Conservation (phyloP, 1,140 invertebrate species). For the Drosophila truncata region DNA sequence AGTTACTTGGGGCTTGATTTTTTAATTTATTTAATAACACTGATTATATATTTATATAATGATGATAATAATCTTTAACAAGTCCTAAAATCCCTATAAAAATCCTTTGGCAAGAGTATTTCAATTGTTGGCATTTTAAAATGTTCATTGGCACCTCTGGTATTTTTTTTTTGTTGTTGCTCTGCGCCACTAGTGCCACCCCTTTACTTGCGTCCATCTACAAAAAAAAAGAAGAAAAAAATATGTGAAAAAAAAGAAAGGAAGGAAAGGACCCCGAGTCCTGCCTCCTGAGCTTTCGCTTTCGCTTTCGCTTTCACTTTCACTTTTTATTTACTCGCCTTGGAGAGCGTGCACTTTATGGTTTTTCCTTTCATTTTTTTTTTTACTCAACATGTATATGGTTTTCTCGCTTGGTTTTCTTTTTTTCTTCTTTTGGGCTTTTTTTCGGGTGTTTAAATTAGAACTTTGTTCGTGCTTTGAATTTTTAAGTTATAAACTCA, state of each 20-base stretch:
- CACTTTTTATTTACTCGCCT: conserved; percentile 62
- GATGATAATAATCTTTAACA: not conserved
- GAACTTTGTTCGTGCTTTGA: conserved; percentile 83
- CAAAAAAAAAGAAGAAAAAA: conserved; percentile 14
- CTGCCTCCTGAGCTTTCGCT: conserved; percentile 24
- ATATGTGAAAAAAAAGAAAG: conserved; percentile 10
- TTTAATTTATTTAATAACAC: not conserved
- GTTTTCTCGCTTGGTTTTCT: conserved; percentile 18
- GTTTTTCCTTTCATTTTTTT: conserved; percentile 17
- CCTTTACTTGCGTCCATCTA: conserved; percentile 68
- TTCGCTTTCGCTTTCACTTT: conserved; percentile 16
- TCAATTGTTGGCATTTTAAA: not conserved
- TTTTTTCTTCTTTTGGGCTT: conserved; percentile 12
- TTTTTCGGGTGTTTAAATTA: conserved; percentile 77
- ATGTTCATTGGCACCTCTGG: not conserved
- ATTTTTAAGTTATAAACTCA: conserved; percentile 84
- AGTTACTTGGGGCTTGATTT: too few relatives aligned
- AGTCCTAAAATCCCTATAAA: not conserved
- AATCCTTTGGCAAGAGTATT: not conserved
- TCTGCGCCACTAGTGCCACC: conserved; percentile 60
- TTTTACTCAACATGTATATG: conserved; percentile 43
- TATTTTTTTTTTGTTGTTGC: not conserved
- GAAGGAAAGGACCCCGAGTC: conserved; percentile 18
- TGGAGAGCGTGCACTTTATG: conserved; percentile 62
- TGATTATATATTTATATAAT: too few relatives aligned